Evolutionary conservation across 1,140 invertebrate genomes (phyloP).

Genomic region (Eurosta solidaginis): DNA sequence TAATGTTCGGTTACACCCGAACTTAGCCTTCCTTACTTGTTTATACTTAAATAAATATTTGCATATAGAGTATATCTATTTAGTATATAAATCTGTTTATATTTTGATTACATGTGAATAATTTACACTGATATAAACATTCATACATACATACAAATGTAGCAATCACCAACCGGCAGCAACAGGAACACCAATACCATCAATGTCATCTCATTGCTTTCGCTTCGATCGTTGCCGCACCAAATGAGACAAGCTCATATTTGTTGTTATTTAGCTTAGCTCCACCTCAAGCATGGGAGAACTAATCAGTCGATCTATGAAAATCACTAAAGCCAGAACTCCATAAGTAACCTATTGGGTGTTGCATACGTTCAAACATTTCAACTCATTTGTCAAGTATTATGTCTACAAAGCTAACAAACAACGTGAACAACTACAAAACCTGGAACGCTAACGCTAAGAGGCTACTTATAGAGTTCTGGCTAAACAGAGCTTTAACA

Average conservation of each 20-base stretch:
- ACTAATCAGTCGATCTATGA: slow-evolving; percentile 14
- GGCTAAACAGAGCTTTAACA: background rate
- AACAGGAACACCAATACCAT: slow-evolving; percentile 21
- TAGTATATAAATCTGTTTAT: no score
- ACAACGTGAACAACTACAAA: background rate
- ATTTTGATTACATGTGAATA: no score
- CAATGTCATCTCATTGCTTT: background rate
- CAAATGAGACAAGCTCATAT: slow-evolving; percentile 20
- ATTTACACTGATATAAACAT: background rate
- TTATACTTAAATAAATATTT: no score
- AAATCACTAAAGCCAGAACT: slow-evolving; percentile 9
- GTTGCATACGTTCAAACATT: no score
- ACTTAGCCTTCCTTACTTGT: no score
- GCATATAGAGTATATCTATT: no score
- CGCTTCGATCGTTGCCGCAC: slow-evolving; percentile 20
- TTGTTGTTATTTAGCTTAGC: slow-evolving; percentile 20
- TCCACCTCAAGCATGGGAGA: slow-evolving; percentile 15
- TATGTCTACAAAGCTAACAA: background rate
- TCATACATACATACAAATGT: background rate
- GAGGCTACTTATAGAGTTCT: background rate
- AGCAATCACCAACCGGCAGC: slow-evolving; percentile 17
- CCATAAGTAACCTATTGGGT: background rate
- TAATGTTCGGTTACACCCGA: no score
- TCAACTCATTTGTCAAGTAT: no score
- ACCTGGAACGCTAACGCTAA: background rate